Evolutionary conservation across 2,888 invertebrate species (phyloP).

Genomic region (Megamerina dolium): DNA sequence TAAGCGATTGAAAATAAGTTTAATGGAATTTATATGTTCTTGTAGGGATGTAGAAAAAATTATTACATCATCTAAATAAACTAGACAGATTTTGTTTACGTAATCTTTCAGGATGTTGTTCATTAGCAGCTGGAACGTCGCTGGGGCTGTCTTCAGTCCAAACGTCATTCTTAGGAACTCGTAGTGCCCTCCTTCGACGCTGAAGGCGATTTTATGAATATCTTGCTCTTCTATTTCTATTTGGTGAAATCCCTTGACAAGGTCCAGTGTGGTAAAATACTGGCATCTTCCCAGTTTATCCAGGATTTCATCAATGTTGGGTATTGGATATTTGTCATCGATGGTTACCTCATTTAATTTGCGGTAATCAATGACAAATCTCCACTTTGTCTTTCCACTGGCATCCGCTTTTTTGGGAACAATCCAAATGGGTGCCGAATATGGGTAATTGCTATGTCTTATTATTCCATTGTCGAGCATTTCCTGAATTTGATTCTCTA

Average conservation of each 20-base stretch:
- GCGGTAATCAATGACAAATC: constrained; percentile 18
- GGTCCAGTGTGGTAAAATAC: constrained; percentile 19
- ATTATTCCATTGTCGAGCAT: neutral
- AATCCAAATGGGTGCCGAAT: constrained; percentile 5
- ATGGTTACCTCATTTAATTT: constrained; percentile 16
- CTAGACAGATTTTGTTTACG: constrained; percentile 17
- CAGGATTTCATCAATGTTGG: constrained; percentile 19
- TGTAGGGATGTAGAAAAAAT: constrained; percentile 17
- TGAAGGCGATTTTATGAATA: constrained; percentile 20
- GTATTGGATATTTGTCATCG: constrained; percentile 17
- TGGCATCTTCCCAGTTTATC: constrained; percentile 18
- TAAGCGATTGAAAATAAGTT: constrained; percentile 9
- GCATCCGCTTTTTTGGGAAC: constrained; percentile 9
- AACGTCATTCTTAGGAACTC: constrained; percentile 22
- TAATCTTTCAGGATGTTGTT: constrained; percentile 16
- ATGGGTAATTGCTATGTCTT: neutral
- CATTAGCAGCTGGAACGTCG: constrained; percentile 23
- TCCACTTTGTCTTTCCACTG: constrained; percentile 14
- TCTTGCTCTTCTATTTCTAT: constrained; percentile 17
- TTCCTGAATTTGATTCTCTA: neutral
- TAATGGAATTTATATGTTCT: constrained; percentile 12
- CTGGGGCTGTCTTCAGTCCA: constrained; percentile 22
- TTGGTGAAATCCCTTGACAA: constrained; percentile 13
- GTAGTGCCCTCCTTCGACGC: constrained; percentile 15
- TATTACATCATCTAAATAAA: constrained; percentile 21